Evolutionary conservation across 1,140 invertebrate genomes (phyloP).

Genomic region (Cydia fagiglandana): DNA sequence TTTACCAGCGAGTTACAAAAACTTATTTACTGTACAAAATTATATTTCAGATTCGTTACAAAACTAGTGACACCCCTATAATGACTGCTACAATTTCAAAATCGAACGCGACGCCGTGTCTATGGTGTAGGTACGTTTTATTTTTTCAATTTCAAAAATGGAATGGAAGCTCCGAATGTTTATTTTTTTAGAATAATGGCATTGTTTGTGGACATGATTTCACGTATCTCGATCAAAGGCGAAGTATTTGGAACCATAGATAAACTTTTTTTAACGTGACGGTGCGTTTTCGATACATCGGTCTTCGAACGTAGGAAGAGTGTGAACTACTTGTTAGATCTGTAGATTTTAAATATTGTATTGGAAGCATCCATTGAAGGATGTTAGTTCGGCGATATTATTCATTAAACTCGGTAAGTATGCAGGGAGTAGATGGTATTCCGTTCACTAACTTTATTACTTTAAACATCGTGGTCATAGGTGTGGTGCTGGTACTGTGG

Average conservation of each 20-base stretch:
- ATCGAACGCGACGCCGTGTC: conserved; percentile 57
- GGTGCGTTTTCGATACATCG: conserved; percentile 47
- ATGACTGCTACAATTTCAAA: conserved; percentile 57
- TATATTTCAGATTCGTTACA: neutral
- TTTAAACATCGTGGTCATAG: too few species aligned
- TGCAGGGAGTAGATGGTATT: too few species aligned
- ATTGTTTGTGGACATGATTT: conserved; percentile 73
- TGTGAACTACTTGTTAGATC: conserved; percentile 36
- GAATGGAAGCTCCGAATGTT: conserved; percentile 58
- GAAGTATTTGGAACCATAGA: conserved; percentile 57
- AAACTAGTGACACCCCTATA: conserved; percentile 52
- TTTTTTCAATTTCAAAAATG: conserved; percentile 60
- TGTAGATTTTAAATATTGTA: neutral
- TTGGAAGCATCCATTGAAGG: neutral
- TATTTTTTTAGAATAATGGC: conserved; percentile 70
- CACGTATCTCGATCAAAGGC: conserved; percentile 61
- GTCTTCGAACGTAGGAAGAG: conserved; percentile 33
- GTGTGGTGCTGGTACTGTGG: too few species aligned
- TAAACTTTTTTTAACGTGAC: conserved; percentile 61
- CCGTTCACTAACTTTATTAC: too few species aligned
- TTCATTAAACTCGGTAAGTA: neutral
- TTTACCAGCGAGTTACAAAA: too few species aligned
- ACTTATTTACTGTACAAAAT: neutral
- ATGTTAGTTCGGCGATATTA: neutral
- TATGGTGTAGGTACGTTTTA: conserved; percentile 53